phyloP scores from a whole-genome alignment of 2,797 vertebrate genomes.

The Pipistrellus pygmaeus region DNA sequence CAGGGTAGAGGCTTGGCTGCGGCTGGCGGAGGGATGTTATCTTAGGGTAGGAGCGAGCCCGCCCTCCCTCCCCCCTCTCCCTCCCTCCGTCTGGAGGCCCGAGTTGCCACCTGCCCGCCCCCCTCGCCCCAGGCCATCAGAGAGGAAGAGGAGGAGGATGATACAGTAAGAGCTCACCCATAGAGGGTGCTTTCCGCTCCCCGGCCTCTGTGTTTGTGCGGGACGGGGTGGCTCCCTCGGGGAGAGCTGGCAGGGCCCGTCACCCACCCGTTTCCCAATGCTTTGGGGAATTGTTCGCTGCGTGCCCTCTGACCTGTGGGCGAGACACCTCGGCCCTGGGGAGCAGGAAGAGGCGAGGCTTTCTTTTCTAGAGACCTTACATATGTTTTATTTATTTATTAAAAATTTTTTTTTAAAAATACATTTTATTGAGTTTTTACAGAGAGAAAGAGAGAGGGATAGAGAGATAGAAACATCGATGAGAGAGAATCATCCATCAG shows the following conservation, averaged over 20 bases:
- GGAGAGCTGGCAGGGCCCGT: not conserved
- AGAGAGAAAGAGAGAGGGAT: too few species aligned
- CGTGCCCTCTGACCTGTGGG: not conserved
- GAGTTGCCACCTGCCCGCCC: not conserved
- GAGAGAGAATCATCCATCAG: too few species aligned
- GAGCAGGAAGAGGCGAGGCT: not conserved
- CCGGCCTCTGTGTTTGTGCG: not conserved
- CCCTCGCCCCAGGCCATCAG: not conserved
- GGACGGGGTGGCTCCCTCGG: not conserved
- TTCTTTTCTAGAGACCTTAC: conserved; percentile 15
- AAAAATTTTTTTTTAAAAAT: too few species aligned
- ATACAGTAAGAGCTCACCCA: not conserved
- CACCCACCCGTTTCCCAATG: not conserved
- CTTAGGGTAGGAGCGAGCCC: conserved; percentile 15
- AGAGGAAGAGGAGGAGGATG: not conserved
- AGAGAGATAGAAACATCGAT: too few species aligned
- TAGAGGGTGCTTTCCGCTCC: not conserved
- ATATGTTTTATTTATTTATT: not conserved
- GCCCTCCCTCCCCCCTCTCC: not conserved
- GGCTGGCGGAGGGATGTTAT: conserved; percentile 69
- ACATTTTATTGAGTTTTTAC: too few species aligned
- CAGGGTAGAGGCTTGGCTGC: conserved; percentile 83
- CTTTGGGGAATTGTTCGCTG: not conserved
- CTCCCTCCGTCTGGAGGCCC: not conserved
- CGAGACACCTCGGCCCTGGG: not conserved